Evolutionary conservation across 2,888 invertebrate species (phyloP), one percentile per base, ranked within the genome.

Genomic region (Trimorus sp.): DNA sequence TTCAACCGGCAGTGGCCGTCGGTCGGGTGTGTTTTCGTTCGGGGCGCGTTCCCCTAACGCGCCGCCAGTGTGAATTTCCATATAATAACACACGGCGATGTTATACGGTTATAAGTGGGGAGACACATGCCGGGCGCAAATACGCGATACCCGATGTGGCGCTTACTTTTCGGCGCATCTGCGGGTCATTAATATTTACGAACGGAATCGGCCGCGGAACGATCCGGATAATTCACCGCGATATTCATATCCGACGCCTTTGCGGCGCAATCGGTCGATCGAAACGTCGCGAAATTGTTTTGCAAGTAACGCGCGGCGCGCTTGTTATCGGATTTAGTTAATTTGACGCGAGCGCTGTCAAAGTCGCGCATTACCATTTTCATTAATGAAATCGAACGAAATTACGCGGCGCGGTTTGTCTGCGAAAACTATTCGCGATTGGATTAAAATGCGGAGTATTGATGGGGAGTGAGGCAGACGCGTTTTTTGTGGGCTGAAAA

Each of bases 171-270:
- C 36, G 42, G 68, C 26, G 62, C 73, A 73, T 79, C 79, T 73
- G 79, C 56, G 42, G 66, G 58, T 79, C 54, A 79, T 79, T 73
- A 73, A 79, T 79, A 79, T 79, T 79, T 68, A 79, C 66, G 60
- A 26, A 26, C 26, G 26, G 26, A 26, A 26, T 26, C 36, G 53
- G 11, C 36, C 14, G 54, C 26, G 26, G 26, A 26, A 26, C 26
- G 26, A 26, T 1, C 2, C 26, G 26, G 26, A 26, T 26, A 26
- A 26, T 26, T 26, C 26, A 4, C 26, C 26, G 26, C 26, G 26
- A 4, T 26, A 77, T 70, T 77, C 63, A 51, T 70, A 56, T 42
- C 37, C 38, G 40, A 51, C 51, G 9, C 15, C 12, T 63, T 63
- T 16, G 26, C 26, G 63, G 54, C 26, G 26, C 26, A 26, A 26